Base-by-base conservation (phyloP, 2,113 vertebrate species). In the Arothron firmamentum region DNA sequence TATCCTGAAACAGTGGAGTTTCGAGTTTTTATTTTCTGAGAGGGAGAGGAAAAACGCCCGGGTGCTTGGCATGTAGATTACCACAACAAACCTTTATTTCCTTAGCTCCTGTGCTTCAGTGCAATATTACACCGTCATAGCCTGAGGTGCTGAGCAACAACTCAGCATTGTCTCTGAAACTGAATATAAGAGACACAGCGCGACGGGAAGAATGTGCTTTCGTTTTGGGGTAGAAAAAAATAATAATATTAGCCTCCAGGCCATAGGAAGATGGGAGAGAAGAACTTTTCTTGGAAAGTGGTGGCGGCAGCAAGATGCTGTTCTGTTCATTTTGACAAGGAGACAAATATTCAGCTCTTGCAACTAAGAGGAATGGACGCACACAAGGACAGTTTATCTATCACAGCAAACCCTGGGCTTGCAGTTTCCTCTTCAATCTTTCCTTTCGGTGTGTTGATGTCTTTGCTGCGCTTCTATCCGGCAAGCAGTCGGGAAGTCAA, bases 271-370 rank as follows among this genome's bases (percentile, higher is more conserved):
- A 71, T 48, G 43, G 73, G 43, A 42, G 64, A 50, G 54, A 16
- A 60, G 62, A 81, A 79, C 55, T 81, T 77, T 80, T 76, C 65
- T 81, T 16, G 62, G 65, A 81, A 74, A 82, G 65, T 61, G 67
- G 53, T 41, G 46, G n/a, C 49, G 23, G 38, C 38, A 43, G 52
- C 17, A 47, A 73, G 48, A 59, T 43, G 17, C 46, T 62, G 20
- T 31, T 19, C 48, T 55, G 13, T 47, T 12, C 20, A 25, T 56
- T 34, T 23, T 25, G 12, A 53, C 42, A 17, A 1, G 11, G 11
- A 51, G 14, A 10, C 9, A 38, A 28, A 21, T 21, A 28, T 49
- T 23, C 45, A 6, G 18, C 16, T 21, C 43, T 6, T 7, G 10
- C 52, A 28, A 58, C 49, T 54, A 56, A 45, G 3, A 56, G 14